Base-by-base conservation (phyloP, 2,888 invertebrate species). In the Callinectes sapidus region DNA sequence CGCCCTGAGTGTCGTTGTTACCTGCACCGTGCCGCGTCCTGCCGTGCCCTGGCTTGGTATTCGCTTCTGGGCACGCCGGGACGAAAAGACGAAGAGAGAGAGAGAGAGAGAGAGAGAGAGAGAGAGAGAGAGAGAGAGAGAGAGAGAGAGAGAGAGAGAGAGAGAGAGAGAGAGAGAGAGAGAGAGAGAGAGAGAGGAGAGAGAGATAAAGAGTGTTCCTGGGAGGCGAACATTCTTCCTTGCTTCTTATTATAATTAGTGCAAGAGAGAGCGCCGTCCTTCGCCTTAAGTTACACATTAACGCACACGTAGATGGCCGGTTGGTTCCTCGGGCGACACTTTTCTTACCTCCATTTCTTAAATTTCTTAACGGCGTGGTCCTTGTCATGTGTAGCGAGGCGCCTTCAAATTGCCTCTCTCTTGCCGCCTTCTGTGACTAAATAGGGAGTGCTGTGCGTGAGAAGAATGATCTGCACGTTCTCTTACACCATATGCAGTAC, bases 221-320 rank as follows among this genome's bases (percentile, higher is more conserved):
- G 23, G 23, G 71, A 71, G 71, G 71, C 71, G 28, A 23, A 71
- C 28, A 71, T 71, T 71, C 71, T 71, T 71, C 23, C 71, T 23
- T 23, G 71, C 16, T 71, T 71, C 71, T 71, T 71, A 71, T 71
- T 71, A 71, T 28, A 71, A n/a, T 71, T 71, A n/a, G 71, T 71
- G 71, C n/a, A n/a, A 28, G 28, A 28, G 28, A 28, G 28, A 71
- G 71, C 71, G 28, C 28, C 61, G 61, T 71, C 61, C 16, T 2
- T 61, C 61, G 61, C 61, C 61, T 61, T 61, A 28, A 28, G 71
- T n/a, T 28, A 71, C 71, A 71, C 71, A 71, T 71, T 71, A 71
- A 28, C 23, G 28, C 71, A 23, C 10, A 23, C 16, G 71, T 71
- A 71, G 28, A 71, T 71, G n/a, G 71, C 71, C 10, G 61, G 61